phyloP scores from a whole-genome alignment of 2,113 vertebrate genomes.

The Oncorhynchus kisutch region DNA sequence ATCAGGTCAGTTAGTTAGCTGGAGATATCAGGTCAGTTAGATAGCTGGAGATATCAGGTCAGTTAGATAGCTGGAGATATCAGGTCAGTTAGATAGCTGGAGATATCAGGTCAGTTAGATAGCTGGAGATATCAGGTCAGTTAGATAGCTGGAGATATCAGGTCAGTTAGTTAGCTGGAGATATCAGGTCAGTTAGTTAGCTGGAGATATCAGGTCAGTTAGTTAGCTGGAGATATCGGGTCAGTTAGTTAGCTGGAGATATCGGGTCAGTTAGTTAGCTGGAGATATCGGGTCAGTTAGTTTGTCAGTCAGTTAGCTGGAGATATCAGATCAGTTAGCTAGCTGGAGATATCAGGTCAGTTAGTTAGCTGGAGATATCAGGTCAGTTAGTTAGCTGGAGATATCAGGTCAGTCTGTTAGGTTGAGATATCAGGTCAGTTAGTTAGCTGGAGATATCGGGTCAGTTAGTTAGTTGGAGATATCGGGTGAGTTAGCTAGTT shows the following conservation, averaged over 20 bases:
- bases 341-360: no score
- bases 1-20: background rate
- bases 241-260: no score
- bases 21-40: no score
- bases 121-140: background rate
- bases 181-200: conserved; percentile 87
- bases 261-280: no score
- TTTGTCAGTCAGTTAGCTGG: no score
- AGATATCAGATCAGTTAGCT: no score
- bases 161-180: conserved; percentile 59
- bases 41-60: conserved; percentile 94
- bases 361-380: background rate
- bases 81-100: background rate
- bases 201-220: background rate
- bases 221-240: no score
- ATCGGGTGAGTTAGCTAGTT: background rate
- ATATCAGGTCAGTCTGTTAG: background rate
- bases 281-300: no score
- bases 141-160: background rate
- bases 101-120: background rate
- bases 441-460: background rate
- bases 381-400: background rate
- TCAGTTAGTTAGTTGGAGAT: background rate
- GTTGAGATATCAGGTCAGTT: background rate
- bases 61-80: conserved; percentile 55